Evolutionary conservation across 2,797 vertebrate species (phyloP).

Genomic region (Nothura maculosa): DNA sequence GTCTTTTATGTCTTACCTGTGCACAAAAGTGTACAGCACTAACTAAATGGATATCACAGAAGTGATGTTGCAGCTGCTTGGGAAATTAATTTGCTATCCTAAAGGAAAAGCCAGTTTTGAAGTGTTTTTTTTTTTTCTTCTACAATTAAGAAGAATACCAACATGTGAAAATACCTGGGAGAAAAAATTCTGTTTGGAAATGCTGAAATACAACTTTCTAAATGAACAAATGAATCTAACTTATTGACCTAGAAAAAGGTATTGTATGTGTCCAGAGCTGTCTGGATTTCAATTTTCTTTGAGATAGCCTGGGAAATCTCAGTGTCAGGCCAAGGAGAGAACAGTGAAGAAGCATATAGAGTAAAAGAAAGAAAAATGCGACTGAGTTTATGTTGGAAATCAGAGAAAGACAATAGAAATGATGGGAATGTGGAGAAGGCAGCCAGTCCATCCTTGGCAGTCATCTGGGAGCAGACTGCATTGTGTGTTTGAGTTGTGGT

Average conservation of each 20-base stretch:
- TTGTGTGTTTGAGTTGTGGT: not conserved
- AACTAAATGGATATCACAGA: not conserved
- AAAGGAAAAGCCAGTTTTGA: not conserved
- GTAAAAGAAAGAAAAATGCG: not conserved
- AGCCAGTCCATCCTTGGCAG: not conserved
- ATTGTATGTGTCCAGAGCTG: not conserved
- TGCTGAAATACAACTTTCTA: not conserved
- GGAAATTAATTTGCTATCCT: not conserved
- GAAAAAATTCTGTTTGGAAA: not conserved
- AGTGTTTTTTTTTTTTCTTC: not conserved
- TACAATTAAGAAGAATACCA: not conserved
- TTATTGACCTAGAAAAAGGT: not conserved
- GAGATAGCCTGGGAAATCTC: not conserved
- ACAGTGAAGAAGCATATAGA: not conserved
- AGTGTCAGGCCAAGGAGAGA: not conserved
- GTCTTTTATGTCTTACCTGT: not conserved
- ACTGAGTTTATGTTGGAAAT: not conserved
- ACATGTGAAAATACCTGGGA: not conserved
- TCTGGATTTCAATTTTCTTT: not conserved
- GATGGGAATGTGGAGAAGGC: not conserved
- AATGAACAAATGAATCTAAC: not conserved
- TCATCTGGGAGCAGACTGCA: not conserved
- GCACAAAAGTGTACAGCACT: not conserved
- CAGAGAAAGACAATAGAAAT: not conserved
- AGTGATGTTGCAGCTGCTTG: not conserved